phyloP scores from a whole-genome alignment of 2,113 vertebrate species.

The Phoxinus phoxinus region DNA sequence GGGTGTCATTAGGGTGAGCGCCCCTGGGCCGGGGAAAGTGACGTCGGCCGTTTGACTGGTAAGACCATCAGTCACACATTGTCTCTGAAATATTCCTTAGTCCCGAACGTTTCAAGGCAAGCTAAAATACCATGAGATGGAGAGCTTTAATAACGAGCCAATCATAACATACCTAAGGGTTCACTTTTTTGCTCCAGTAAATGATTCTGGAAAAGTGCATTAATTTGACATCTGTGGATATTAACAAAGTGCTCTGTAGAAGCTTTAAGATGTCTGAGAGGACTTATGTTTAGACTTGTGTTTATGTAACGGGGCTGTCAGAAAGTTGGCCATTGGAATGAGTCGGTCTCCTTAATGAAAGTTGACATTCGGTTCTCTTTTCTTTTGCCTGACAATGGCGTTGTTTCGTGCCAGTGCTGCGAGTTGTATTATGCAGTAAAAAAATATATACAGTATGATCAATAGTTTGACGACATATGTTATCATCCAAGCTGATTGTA shows the following conservation, averaged over 20 bases:
- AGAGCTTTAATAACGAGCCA: slow-evolving; percentile 5
- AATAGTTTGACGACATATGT: too few species aligned
- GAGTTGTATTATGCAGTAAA: not conserved
- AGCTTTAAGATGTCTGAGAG: not conserved
- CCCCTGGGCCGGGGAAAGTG: slow-evolving; percentile 53
- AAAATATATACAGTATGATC: too few species aligned
- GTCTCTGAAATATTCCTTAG: slow-evolving; percentile 20
- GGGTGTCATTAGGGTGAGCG: slow-evolving; percentile 70
- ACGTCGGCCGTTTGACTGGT: slow-evolving; percentile 16
- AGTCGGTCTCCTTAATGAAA: not conserved
- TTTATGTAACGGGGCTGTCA: not conserved
- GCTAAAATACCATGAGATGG: not conserved
- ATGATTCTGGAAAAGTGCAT: not conserved
- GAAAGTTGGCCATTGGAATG: not conserved
- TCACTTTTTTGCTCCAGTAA: slow-evolving; percentile 10
- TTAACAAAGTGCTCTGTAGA: slow-evolving; percentile 6
- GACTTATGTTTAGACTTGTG: not conserved
- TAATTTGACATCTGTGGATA: slow-evolving; percentile 15
- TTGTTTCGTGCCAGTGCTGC: not conserved
- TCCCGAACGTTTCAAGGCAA: slow-evolving; percentile 5
- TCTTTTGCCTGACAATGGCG: not conserved
- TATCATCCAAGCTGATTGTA: too few species aligned
- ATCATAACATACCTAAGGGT: slow-evolving; percentile 7
- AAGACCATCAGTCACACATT: slow-evolving; percentile 44
- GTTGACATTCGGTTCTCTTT: not conserved